Evolutionary conservation across 1,140 invertebrate genomes (phyloP).

Genomic region (Pachypeltis micranthus): DNA sequence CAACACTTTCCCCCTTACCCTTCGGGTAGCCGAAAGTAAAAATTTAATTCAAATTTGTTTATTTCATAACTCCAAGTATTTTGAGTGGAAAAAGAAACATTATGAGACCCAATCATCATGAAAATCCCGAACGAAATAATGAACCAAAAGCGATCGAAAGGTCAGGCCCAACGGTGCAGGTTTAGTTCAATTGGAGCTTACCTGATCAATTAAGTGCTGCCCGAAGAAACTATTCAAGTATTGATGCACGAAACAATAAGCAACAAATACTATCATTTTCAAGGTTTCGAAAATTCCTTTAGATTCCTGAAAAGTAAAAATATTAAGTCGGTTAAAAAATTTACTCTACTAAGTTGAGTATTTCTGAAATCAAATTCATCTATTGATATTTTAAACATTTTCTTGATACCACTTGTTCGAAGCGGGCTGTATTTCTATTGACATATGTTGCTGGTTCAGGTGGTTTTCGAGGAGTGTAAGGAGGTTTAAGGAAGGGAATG

Average conservation of each 20-base stretch:
- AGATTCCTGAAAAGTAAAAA: slow-evolving; percentile 12
- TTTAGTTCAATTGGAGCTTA: neutral
- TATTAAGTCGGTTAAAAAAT: neutral
- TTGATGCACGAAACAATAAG: slow-evolving; percentile 15
- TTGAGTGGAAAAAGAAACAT: no score
- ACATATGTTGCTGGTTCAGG: no score
- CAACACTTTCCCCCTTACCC: no score
- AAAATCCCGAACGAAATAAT: neutral
- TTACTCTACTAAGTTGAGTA: neutral
- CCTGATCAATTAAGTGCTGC: slow-evolving; percentile 14
- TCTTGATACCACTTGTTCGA: neutral
- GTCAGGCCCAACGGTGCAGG: neutral
- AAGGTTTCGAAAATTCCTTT: slow-evolving; percentile 12
- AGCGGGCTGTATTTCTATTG: no score
- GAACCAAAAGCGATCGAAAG: neutral
- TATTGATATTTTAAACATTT: no score
- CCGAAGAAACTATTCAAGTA: slow-evolving; percentile 18
- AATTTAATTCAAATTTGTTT: no score
- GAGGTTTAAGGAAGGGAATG: no score
- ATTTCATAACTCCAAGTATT: no score
- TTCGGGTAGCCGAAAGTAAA: no score
- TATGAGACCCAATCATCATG: no score
- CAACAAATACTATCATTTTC: slow-evolving; percentile 12
- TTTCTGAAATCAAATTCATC: no score
- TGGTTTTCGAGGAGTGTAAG: no score